Evolutionary conservation across 1,140 invertebrate species (phyloP), one percentile per base, ranked within the genome.

Genomic region (Globodera ellingtonae): DNA sequence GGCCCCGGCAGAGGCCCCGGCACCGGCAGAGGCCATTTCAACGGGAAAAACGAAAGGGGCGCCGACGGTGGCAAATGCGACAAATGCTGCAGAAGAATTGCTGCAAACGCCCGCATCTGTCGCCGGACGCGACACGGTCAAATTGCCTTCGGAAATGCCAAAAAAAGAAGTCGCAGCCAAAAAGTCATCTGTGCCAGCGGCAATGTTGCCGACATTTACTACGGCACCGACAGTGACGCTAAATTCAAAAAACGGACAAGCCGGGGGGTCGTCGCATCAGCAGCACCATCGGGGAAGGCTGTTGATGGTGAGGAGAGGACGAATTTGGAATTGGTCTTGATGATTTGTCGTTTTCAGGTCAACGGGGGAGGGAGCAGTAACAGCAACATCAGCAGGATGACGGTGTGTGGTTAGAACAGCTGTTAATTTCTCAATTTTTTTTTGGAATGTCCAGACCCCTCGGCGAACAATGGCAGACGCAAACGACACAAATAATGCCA

Each of bases 221-320:
- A 70, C 67, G 67, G 67, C 67, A 70, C 67, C 21, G 35, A 70
- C 67, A 70, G 67, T 44, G 35, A 70, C 24, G 7, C 1, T 21
- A 15, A 10, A 70, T 35, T 47, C 78, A 85, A 72, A 80, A 85
- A 85, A 81, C 50, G 62, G 52, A 44, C 46, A 21, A 48, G 62
- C 65, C 47, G 67, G 24, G 56, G 71, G 79, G 72, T 44, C 69
- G 48, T 69, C 59, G 35, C 21, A 56, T n/a, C 75, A 47, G 24
- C 73, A 81, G 69, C 78, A 0, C 46, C 44, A 65, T 15, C 73
- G 74, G 15, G 78, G 69, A 44, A 47, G 70, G 24, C 78, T 79
- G 59, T 18, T 79, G 50, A 65, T 79, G 62, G 75, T 65, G 46
- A 77, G 69, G 46, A 77, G 24, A 18, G 9, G 18, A n/a, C 3